Conservation (phyloP, 2,113 vertebrate genomes). For the Forbesichthys papilliferus region DNA sequence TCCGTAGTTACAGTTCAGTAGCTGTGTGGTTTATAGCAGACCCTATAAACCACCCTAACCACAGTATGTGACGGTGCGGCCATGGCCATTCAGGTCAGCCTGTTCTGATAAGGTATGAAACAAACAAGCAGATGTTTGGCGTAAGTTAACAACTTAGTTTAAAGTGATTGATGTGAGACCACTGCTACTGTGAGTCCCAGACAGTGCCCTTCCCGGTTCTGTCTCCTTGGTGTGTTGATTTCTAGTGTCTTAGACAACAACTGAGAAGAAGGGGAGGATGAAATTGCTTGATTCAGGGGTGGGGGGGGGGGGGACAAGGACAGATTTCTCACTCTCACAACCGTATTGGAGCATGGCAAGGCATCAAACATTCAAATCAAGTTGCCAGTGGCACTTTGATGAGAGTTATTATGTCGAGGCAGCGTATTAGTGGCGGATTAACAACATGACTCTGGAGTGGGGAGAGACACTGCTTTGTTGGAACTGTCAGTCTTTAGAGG, state of each 20-base stretch:
- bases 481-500: conserved; percentile 28
- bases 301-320: background rate
- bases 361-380: conserved; percentile 34
- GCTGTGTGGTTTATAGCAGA: no score
- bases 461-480: conserved; percentile 25
- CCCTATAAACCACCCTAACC: no score
- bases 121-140: no score
- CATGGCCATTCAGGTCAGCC: no score
- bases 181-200: no score
- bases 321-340: background rate
- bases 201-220: no score
- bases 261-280: background rate
- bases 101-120: no score
- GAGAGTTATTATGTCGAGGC: conserved; percentile 32
- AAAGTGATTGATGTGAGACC: no score
- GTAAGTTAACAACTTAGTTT: no score
- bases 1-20: no score
- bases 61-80: no score
- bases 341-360: conserved; percentile 9
- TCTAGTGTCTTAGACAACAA: background rate
- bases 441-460: conserved; percentile 41
- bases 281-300: background rate
- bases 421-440: conserved; percentile 52
- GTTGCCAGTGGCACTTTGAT: conserved; percentile 26
- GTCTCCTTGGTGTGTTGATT: no score